Percentiles rank a stretch among this genome's conserved stretches.
phyloP scores from a whole-genome alignment of 2,888 invertebrate genomes.

The Diploptera punctata region DNA sequence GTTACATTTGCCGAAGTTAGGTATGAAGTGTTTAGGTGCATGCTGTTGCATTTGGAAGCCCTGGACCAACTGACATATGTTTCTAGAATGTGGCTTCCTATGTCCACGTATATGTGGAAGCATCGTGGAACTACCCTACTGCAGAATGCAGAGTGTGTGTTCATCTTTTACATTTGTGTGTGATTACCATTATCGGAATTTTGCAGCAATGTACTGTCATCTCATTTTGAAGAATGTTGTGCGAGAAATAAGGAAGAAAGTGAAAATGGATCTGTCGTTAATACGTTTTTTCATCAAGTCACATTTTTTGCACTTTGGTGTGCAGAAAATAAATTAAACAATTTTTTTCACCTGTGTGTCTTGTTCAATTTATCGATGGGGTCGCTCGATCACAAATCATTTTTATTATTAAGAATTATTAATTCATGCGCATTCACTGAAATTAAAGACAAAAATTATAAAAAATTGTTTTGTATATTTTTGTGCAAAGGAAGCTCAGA shows the following conservation, averaged over 20 bases:
- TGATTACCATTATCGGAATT: constrained; percentile 13
- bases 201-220: constrained; percentile 6
- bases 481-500: constrained; percentile 32
- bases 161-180: constrained; percentile 8
- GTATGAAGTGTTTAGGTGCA: too few relatives aligned
- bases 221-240: background rate
- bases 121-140: background rate
- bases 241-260: background rate
- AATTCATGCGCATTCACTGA: constrained; percentile 35
- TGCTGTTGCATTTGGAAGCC: too few relatives aligned
- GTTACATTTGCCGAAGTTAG: too few relatives aligned
- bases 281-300: constrained; percentile 22
- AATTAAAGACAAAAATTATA: constrained; percentile 19
- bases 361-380: constrained; percentile 33
- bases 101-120: constrained; percentile 6
- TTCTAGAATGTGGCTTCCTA: constrained; percentile 17
- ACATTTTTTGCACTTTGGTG: constrained; percentile 13
- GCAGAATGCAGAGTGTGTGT: background rate
- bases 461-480: constrained; percentile 38
- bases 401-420: constrained; percentile 34
- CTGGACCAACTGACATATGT: background rate
- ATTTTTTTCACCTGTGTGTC: constrained; percentile 40
- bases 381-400: constrained; percentile 32
- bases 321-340: constrained; percentile 23
- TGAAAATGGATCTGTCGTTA: constrained; percentile 3